phyloP scores from a whole-genome alignment of 2,113 vertebrate species.

The Thomomys bottae region DNA sequence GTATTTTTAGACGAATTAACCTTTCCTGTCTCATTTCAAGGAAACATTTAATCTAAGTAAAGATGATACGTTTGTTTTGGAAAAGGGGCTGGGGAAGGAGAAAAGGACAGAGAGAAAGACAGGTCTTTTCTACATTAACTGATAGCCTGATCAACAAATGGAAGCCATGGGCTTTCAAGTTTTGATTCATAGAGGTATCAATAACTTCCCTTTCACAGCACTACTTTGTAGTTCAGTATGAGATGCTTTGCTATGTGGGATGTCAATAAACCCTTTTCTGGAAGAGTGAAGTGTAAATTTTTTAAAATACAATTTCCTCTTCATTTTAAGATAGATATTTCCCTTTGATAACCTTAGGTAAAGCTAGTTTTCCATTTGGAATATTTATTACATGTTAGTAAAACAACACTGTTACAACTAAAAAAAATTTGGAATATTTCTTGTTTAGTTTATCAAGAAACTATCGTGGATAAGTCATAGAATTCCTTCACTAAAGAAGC shows the following conservation, averaged over 20 bases:
- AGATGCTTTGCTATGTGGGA: not conserved
- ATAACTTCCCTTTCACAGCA: not conserved
- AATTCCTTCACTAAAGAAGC: not conserved
- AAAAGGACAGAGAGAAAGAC: no score
- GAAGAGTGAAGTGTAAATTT: not conserved
- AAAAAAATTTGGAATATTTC: not conserved
- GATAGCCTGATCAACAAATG: not conserved
- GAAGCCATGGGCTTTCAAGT: not conserved
- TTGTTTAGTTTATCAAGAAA: not conserved
- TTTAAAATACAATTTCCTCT: not conserved
- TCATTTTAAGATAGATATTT: not conserved
- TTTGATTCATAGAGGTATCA: not conserved
- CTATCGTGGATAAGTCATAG: not conserved
- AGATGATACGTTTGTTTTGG: not conserved
- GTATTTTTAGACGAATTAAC: not conserved
- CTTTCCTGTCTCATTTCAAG: not conserved
- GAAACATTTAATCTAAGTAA: slow-evolving; percentile 14
- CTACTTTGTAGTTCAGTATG: not conserved
- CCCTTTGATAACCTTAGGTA: not conserved
- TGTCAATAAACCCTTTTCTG: not conserved
- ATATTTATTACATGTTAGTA: slow-evolving; percentile 11
- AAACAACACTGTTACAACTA: slow-evolving; percentile 5
- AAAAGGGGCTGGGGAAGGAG: not conserved
- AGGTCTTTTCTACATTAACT: not conserved
- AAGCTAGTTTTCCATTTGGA: slow-evolving; percentile 26